Evolutionary conservation across 2,888 invertebrate species (phyloP).

Genomic region (Hedychridium roseum): DNA sequence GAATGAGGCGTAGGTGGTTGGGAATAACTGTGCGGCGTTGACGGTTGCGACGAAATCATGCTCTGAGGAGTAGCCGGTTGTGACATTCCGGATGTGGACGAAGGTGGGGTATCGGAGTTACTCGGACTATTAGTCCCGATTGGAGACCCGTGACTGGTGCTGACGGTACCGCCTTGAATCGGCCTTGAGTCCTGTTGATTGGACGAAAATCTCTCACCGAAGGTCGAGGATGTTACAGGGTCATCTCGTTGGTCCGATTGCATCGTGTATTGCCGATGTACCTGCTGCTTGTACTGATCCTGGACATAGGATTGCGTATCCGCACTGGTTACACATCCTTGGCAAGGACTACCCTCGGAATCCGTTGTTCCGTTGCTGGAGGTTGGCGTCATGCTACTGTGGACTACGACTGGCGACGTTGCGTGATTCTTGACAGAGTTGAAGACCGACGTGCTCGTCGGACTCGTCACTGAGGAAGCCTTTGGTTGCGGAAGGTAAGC

Average conservation of each 20-base stretch:
- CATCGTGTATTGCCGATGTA: constrained; percentile 50
- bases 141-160: constrained; percentile 82
- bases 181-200: constrained; percentile 72
- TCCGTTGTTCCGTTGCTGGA: constrained; percentile 48
- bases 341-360: constrained; percentile 52
- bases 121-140: constrained; percentile 68
- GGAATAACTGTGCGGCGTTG: constrained; percentile 58
- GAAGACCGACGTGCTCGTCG: constrained; percentile 48
- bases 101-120: constrained; percentile 65
- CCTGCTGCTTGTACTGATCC: constrained; percentile 53
- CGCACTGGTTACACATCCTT: constrained; percentile 53
- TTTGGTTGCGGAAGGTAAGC: constrained; percentile 58
- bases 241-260: constrained; percentile 59
- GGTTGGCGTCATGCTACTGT: constrained; percentile 59
- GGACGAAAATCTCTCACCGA: constrained; percentile 67
- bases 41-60: constrained; percentile 56
- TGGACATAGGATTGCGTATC: constrained; percentile 53
- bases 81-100: constrained; percentile 50
- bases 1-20: constrained; percentile 59
- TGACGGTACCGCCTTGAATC: constrained; percentile 85
- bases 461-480: constrained; percentile 55
- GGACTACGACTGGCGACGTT: constrained; percentile 58
- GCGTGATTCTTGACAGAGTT: constrained; percentile 56
- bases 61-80: constrained; percentile 58
- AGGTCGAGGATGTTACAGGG: constrained; percentile 77